Base-by-base conservation (phyloP, 2,888 invertebrate species). In the Latheticus oryzae region DNA sequence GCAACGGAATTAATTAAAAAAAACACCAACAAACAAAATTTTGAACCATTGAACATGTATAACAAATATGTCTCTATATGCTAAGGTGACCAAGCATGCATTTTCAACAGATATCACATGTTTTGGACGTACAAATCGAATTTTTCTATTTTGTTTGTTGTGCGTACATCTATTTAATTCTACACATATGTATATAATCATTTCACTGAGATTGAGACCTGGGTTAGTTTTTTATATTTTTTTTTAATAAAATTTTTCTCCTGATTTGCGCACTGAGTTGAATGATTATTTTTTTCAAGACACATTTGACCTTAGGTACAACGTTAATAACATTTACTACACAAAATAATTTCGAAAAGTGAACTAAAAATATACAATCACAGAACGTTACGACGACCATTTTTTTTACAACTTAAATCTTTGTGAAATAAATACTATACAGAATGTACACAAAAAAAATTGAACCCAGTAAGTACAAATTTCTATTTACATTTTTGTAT, bases 341-440 rank as follows among this genome's bases (percentile, higher is more conserved):
- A 65, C 67, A 37, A n/a, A 43, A 66, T 60, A 72, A 70, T 73
- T 74, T 69, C 61, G 66, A 68, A 70, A 65, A 61, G 63, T 62
- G 53, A 70, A 68, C 66, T 69, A 71, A 61, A n/a, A n/a, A 69
- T 67, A 75, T 72, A 75, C 68, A 71, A 76, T 76, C 76, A 77
- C 77, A 76, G 76, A 76, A 74, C 68, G 73, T 76, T 74, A 71
- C 69, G 71, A 71, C 65, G 70, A 67, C 53, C 53, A 66, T 68
- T n/a, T n/a, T n/a, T n/a, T n/a, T 69, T 69, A 68, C 68, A 70
- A 62, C 57, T 64, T 69, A 69, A 48, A n/a, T n/a, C 50, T 65
- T 61, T 65, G 67, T 71, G 63, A 58, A 77, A 77, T 76, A 76
- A 77, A 76, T 77, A 77, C 76, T 76, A 75, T 77, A 77, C 77